These are phyloP conservation scores for Pitta sordida DNA, from an alignment of 2,113 vertebrate genomes.

Conservation along the genomic window DNA sequence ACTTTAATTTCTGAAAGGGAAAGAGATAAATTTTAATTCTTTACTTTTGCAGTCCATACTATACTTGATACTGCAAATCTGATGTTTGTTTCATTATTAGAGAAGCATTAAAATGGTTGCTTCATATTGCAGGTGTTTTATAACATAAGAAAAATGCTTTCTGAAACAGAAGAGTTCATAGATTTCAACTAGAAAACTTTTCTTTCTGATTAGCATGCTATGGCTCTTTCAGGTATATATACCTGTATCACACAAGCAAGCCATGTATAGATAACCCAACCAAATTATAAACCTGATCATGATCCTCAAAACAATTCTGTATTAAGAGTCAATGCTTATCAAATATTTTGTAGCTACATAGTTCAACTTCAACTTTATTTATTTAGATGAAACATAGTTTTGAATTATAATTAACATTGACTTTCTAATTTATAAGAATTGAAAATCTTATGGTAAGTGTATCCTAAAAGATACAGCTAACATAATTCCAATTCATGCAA, in stretches of 20 bases:
- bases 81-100: background rate
- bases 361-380: slow-evolving; percentile 26
- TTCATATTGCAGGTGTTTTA: background rate
- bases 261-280: background rate
- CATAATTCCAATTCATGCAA: background rate
- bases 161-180: background rate
- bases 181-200: background rate
- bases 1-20: background rate
- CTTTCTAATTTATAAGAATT: slow-evolving; percentile 18
- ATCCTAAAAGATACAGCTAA: background rate
- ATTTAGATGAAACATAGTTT: slow-evolving; percentile 26
- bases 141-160: background rate
- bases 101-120: slow-evolving; percentile 19
- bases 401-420: slow-evolving; percentile 10
- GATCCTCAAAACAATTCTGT: background rate
- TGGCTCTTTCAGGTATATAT: background rate
- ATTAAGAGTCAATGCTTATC: background rate
- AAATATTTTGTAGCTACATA: slow-evolving; percentile 30
- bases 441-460: slow-evolving; percentile 6
- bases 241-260: background rate
- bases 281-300: background rate
- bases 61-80: background rate
- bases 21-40: background rate
- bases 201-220: background rate
- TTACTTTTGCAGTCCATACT: background rate